Evolutionary conservation across 2,113 vertebrate species (phyloP).

Genomic region (Hippocampus guttulatus): DNA sequence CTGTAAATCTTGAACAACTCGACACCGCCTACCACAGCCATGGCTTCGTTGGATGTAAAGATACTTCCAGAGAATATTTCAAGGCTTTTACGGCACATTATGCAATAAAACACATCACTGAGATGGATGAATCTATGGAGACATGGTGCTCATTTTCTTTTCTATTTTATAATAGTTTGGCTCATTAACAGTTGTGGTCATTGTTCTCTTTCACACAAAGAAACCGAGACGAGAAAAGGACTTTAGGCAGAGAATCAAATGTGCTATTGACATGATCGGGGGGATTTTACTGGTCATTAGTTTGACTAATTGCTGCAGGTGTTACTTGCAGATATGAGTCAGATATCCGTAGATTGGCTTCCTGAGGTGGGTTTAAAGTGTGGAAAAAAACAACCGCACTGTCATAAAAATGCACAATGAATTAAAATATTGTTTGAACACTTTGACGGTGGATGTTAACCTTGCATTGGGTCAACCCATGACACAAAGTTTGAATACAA

Average conservation of each 20-base stretch:
- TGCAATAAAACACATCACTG: not conserved
- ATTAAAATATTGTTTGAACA: not conserved
- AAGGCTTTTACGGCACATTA: slow-evolving; percentile 6
- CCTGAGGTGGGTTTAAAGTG: not conserved
- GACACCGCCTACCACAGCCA: slow-evolving; percentile 15
- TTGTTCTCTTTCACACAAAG: slow-evolving; percentile 1
- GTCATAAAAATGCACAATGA: too few species aligned
- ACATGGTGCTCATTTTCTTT: not conserved
- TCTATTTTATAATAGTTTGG: slow-evolving; percentile 15
- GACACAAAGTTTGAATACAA: not conserved
- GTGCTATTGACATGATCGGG: slow-evolving; percentile 39
- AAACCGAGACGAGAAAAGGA: slow-evolving; percentile 12
- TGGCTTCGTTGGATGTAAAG: slow-evolving; percentile 26
- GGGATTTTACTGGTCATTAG: slow-evolving; percentile 36
- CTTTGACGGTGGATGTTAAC: not conserved
- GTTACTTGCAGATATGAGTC: not conserved
- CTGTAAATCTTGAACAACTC: slow-evolving; percentile 35
- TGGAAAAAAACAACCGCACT: too few species aligned
- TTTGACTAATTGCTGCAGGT: slow-evolving; percentile 6
- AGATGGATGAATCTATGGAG: slow-evolving; percentile 1
- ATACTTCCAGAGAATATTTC: slow-evolving; percentile 9
- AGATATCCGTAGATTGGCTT: not conserved
- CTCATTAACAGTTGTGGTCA: not conserved
- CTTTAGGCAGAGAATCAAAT: slow-evolving; percentile 28
- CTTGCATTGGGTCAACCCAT: not conserved